Evolutionary conservation across 37 sponge, comb jelly and placozoan species (phyloP).

Genomic region (Ephydatia muelleri): DNA sequence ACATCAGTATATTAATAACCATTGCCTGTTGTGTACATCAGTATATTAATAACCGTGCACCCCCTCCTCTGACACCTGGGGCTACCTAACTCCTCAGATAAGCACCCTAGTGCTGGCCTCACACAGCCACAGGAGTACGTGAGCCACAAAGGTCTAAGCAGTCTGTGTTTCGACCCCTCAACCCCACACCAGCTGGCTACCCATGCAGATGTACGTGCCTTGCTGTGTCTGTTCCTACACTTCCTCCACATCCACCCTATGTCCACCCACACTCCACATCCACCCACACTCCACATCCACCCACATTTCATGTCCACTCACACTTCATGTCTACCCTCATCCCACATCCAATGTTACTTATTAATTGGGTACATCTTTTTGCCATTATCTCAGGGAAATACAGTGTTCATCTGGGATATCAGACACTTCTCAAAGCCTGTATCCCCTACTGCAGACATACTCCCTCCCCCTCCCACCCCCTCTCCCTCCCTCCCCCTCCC

Average conservation of each 20-base stretch:
- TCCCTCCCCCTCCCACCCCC: neutral
- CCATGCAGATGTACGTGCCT: conserved; percentile 44
- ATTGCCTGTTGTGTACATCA: too few relatives aligned
- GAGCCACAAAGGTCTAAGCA: conserved; percentile 55
- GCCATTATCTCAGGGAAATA: conserved; percentile 29
- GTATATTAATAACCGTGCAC: neutral
- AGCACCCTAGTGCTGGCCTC: neutral
- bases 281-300: too few relatives aligned
- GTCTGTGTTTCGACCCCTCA: conserved; percentile 48
- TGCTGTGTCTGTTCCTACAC: neutral
- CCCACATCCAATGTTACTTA: neutral
- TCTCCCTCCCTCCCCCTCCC: neutral
- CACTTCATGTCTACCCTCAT: too few relatives aligned
- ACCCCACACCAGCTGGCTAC: conserved; percentile 44
- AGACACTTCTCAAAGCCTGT: conserved; percentile 61
- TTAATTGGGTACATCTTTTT: too few relatives aligned
- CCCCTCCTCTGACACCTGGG: neutral
- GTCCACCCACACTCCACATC: too few relatives aligned
- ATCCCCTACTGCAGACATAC: conserved; percentile 4
- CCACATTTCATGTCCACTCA: too few relatives aligned
- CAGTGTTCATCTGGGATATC: conserved; percentile 74
- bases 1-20: too few relatives aligned
- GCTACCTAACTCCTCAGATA: neutral
- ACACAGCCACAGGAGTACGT: conserved; percentile 1
- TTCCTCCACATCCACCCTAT: too few relatives aligned